Evolutionary conservation across 2,797 vertebrate genomes (phyloP), one percentile per base, ranked within the genome.

Genomic region (Rhodeus uyekii): DNA sequence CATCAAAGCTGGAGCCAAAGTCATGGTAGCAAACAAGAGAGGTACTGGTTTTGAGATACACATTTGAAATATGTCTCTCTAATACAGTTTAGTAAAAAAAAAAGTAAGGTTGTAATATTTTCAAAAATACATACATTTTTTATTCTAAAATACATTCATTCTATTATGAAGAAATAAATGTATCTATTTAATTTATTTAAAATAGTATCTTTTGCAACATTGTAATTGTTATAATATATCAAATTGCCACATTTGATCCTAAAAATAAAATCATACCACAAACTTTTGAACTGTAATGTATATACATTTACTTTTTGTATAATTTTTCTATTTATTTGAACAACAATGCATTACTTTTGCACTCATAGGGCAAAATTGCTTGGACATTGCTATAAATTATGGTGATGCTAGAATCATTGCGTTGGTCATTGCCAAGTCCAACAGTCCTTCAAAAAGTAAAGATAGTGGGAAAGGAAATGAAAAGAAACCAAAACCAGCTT

Each of bases 361-460:
- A 18, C 42, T 44, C 65, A 83, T 81, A 96, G 95, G 92, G 44
- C 91, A 93, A 46, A 93, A 53, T 76, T 90, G 89, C 65, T 87
- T 96, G 87, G 93, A 94, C 48, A 77, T 95, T 85, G 94, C 95
- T 58, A 87, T 85, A 71, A 87, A 86, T 10, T 95, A 93, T 80
- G 92, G 92, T 67, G 91, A 95, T 83, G 86, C 85, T 22, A 86
- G 85, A 84, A 89, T 96, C 86, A 89, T 94, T 83, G 74, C 89
- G 22, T 72, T 95, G 80, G 88, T 96, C 3, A 85, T 92, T 89
- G 90, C 83, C 44, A 90, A 92, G 78, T 5, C 93, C 69, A 90
- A 92, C 58, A 88, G 76, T 50, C 85, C 93, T 83, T 86, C 87
- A 68, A 88, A 92, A 67, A 67, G 82, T 60, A 44, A 83, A 71